Evolutionary conservation across 2,888 invertebrate species (phyloP).

Genomic region (Ctena decussata): DNA sequence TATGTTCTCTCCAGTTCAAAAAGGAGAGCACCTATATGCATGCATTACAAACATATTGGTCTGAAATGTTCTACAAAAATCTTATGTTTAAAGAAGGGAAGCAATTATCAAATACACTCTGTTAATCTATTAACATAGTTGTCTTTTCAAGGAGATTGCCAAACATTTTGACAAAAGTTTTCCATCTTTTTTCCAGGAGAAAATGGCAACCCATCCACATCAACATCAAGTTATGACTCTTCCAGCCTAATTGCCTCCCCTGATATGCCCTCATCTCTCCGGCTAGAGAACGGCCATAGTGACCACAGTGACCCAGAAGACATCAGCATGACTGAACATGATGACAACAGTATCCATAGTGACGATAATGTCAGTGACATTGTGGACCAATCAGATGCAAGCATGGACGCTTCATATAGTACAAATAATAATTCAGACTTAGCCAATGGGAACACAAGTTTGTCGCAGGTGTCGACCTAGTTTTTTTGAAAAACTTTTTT

Average conservation of each 20-base stretch:
- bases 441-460: conserved; percentile 54
- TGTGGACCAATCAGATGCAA: conserved; percentile 66
- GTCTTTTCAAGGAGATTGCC: too few relatives aligned
- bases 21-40: too few relatives aligned
- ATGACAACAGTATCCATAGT: conserved; percentile 62
- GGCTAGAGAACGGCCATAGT: conserved; percentile 43
- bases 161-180: too few relatives aligned
- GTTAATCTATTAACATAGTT: too few relatives aligned
- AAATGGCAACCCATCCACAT: background rate
- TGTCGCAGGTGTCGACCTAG: conserved; percentile 58
- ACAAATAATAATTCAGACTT: conserved; percentile 61
- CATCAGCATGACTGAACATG: conserved; percentile 53
- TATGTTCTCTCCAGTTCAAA: too few relatives aligned
- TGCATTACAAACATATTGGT: too few relatives aligned
- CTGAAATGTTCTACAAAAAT: too few relatives aligned
- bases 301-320: conserved; percentile 64
- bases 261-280: background rate
- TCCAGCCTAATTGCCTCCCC: conserved; percentile 1
- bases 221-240: background rate
- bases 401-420: conserved; percentile 67
- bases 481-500: too few relatives aligned
- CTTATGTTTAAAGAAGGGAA: too few relatives aligned
- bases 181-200: background rate
- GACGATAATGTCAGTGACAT: conserved; percentile 73
- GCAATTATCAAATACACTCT: too few relatives aligned